Conservation (phyloP, 2,797 vertebrate genomes). For the Mormyrus proboscirostris region DNA sequence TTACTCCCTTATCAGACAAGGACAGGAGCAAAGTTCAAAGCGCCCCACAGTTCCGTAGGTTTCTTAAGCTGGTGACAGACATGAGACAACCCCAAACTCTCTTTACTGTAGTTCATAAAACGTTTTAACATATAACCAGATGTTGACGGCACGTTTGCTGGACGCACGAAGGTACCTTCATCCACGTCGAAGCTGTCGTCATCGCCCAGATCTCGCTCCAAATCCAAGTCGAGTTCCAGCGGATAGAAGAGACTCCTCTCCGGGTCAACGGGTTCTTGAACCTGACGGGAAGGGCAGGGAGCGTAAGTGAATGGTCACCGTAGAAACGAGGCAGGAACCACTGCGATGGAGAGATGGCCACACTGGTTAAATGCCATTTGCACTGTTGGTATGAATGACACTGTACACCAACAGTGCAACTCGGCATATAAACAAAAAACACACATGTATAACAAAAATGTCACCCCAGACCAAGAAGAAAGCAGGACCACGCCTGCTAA, state of each 20-base stretch:
- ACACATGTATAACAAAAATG: not conserved
- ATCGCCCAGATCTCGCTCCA: constrained; percentile 65
- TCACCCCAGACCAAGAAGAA: not conserved
- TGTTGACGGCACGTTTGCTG: not conserved
- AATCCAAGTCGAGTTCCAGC: constrained; percentile 68
- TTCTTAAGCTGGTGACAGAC: not conserved
- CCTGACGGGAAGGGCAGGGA: constrained; percentile 40
- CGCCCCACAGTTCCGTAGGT: not conserved
- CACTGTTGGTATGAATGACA: not conserved
- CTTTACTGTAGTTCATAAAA: not conserved
- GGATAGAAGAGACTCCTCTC: constrained; percentile 75
- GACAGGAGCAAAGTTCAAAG: not conserved
- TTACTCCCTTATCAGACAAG: not conserved
- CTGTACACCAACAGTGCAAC: not conserved
- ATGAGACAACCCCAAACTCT: not conserved
- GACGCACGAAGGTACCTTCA: constrained; percentile 55
- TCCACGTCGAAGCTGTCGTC: constrained; percentile 69
- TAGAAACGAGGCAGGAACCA: not conserved
- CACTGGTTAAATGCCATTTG: not conserved
- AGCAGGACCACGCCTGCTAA: not conserved
- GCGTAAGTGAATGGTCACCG: not conserved
- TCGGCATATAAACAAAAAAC: not conserved
- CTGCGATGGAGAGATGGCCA: not conserved
- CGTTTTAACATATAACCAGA: not conserved
- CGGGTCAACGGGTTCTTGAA: constrained; percentile 60